Conservation (phyloP, 2,113 vertebrate genomes). For the Suricata suricatta region DNA sequence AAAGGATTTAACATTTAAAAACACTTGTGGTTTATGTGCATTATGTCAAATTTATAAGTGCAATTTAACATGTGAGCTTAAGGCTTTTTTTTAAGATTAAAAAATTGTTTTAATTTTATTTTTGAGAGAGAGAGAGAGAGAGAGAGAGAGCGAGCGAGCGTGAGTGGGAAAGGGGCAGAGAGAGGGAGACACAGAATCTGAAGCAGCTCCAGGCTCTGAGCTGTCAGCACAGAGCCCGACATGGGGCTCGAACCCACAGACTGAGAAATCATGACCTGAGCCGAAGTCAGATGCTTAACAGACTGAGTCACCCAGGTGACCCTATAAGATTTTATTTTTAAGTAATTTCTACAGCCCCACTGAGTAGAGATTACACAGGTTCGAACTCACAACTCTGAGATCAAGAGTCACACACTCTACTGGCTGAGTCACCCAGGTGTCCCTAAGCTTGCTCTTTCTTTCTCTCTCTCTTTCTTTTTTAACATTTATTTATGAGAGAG, state of each 20-base stretch:
- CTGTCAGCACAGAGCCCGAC: neutral
- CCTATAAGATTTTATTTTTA: neutral
- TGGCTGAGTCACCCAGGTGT: neutral
- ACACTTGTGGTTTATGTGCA: neutral
- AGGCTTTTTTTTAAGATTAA: neutral
- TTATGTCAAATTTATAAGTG: neutral
- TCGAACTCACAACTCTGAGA: neutral
- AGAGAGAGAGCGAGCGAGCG: neutral
- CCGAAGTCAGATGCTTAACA: neutral
- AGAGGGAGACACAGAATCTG: neutral
- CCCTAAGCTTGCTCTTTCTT: neutral
- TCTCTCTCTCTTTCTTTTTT: too few species aligned
- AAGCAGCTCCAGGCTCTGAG: neutral
- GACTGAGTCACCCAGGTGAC: neutral
- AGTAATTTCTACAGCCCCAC: neutral
- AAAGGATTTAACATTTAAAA: neutral
- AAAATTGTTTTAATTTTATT: neutral
- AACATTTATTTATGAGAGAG: too few species aligned
- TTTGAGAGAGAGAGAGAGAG: neutral
- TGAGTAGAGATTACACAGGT: neutral
- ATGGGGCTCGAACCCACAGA: neutral
- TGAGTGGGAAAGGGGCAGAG: neutral
- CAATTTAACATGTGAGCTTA: neutral
- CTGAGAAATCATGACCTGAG: neutral
- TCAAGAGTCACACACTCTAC: neutral